Base-by-base conservation (phyloP, 2,888 invertebrate species). In the Drosophila picticornis region DNA sequence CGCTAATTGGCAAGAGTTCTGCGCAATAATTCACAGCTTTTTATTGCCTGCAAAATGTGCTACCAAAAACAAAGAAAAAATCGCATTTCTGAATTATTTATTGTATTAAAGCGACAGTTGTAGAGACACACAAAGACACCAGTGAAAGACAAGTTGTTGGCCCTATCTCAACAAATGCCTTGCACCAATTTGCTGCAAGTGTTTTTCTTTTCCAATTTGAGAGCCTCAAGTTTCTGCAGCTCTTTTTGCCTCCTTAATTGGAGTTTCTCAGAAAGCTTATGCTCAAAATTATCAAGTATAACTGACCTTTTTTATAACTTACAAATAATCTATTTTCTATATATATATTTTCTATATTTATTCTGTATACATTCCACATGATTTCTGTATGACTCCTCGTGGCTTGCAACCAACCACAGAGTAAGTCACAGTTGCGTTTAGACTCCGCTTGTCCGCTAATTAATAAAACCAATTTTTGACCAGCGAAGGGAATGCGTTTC, bases 1-100 rank as follows among this genome's bases (percentile, higher is more conserved):
- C 75, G 67, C 77, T 80, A 80, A 80, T 80, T 80, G 80, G 80
- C 70, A 79, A 80, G 59, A 68, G 70, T 13, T 72, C 71, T 65
- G 72, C 58, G 56, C 72, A 38, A 56, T 71, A 70, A 67, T 56
- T 79, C 59, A 67, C 70, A 43, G 62, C 29, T 59, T 48, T 29
- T 11, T 22, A 40, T 40, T 51, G 36, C 31, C 36, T 50, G 10
- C 11, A 31, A 50, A 64, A 31, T 29, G 36, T 36, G 58, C 40
- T n/a, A 19, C 25, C n/a, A 55, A 27, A n/a, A 46, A 2, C 0
- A 11, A 19, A 5, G 10, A 19, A 27, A 51, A n/a, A 29, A 11
- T 22, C 1, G 4, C 11, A 10, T 22, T 46, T 55, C 40, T 68
- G 51, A 73, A 36, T 73, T 62, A 62, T 63, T 31, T 59, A 58